phyloP scores from a whole-genome alignment of 1,140 invertebrate genomes.

The Diachasma alloeum region DNA sequence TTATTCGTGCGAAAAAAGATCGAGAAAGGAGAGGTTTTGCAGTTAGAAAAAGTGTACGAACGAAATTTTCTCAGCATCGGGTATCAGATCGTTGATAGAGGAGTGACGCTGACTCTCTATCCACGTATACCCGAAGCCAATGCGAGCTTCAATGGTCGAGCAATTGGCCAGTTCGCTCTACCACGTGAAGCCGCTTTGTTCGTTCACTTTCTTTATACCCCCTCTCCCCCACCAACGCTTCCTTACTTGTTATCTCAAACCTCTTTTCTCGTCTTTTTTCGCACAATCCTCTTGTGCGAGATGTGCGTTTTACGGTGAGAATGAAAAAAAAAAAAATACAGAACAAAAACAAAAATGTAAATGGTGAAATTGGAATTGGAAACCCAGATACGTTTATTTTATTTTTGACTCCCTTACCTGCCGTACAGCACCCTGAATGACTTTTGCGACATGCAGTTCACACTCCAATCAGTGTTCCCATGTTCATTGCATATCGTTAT shows the following conservation, averaged over 20 bases:
- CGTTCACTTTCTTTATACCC: slow-evolving; percentile 37
- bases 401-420: slow-evolving; percentile 68
- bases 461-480: slow-evolving; percentile 95
- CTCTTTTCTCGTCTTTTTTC: neutral
- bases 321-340: slow-evolving; percentile 7
- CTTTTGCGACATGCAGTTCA: slow-evolving; percentile 91
- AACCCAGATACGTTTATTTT: neutral
- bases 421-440: slow-evolving; percentile 81
- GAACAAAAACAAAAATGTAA: neutral
- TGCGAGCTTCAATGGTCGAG: slow-evolving; percentile 55
- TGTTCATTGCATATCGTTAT: slow-evolving; percentile 97
- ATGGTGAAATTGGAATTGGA: neutral
- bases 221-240: slow-evolving; percentile 13
- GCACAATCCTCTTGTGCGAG: neutral
- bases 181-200: slow-evolving; percentile 48
- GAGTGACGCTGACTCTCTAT: slow-evolving; percentile 47
- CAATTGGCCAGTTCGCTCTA: slow-evolving; percentile 62
- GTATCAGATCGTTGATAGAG: slow-evolving; percentile 28
- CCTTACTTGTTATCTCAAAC: neutral
- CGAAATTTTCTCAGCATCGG: slow-evolving; percentile 43
- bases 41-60: neutral
- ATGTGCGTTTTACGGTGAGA: slow-evolving; percentile 15
- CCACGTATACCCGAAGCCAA: slow-evolving; percentile 45
- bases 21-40: neutral
- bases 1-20: slow-evolving; percentile 12